These are phyloP conservation scores for Nomada lathburiana DNA, from an alignment of 2,888 invertebrate species.

Conservation along the genomic window DNA sequence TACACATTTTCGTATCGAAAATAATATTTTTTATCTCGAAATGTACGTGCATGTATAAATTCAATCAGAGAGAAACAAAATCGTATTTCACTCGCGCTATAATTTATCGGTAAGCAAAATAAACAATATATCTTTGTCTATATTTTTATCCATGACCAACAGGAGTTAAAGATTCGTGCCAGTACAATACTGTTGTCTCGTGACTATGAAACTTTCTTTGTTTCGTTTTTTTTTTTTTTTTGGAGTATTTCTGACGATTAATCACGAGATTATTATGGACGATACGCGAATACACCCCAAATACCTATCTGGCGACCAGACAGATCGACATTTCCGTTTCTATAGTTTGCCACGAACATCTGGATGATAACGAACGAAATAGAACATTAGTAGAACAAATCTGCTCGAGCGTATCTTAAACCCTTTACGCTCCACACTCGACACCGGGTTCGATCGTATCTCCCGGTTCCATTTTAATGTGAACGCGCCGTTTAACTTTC, in stretches of 20 bases:
- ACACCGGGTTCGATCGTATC: conserved; percentile 13
- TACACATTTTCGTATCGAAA: too few relatives aligned
- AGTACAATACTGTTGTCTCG: conserved; percentile 18
- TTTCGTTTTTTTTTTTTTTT: conserved; percentile 12
- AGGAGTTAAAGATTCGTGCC: conserved; percentile 27
- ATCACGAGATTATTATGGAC: conserved; percentile 32
- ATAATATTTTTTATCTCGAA: background rate
- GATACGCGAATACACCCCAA: background rate
- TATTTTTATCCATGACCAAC: conserved; percentile 25
- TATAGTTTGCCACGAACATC: conserved; percentile 17
- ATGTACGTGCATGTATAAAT: background rate
- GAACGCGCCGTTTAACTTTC: conserved; percentile 4
- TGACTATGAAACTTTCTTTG: conserved; percentile 36
- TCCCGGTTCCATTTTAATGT: conserved; percentile 5
- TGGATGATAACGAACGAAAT: conserved; percentile 48
- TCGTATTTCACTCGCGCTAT: background rate
- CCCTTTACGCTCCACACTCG: conserved; percentile 9
- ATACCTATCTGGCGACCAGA: background rate
- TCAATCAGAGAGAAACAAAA: background rate
- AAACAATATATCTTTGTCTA: conserved; percentile 35
- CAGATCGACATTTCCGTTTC: conserved; percentile 52
- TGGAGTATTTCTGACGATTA: conserved; percentile 14
- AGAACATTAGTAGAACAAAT: conserved; percentile 23
- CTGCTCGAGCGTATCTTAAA: conserved; percentile 1
- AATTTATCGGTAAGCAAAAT: conserved; percentile 25